Evolutionary conservation across 1,140 invertebrate genomes (phyloP).

Genomic region (Tetramorium parvispinum): DNA sequence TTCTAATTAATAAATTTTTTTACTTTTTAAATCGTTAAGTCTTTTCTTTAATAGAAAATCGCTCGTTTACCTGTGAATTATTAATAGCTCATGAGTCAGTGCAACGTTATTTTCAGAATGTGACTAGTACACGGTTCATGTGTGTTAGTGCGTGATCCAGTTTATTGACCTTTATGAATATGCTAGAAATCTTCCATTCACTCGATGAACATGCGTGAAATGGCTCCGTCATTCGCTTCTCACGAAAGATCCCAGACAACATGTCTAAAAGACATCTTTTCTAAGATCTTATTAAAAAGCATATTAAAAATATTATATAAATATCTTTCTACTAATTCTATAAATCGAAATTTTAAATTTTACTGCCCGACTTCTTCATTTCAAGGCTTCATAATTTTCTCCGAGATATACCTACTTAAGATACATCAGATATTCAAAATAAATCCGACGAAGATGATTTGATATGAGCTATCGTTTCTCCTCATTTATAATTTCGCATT

Average conservation of each 20-base stretch:
- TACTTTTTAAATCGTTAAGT: background rate
- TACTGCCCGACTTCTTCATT: background rate
- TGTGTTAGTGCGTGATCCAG: constrained; percentile 33
- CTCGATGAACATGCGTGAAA: constrained; percentile 5
- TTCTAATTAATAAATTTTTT: no score
- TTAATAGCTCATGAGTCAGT: background rate
- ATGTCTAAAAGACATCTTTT: background rate
- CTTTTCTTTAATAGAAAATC: background rate
- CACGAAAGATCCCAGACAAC: background rate
- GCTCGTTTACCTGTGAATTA: background rate
- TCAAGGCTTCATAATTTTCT: background rate
- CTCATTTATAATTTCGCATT: background rate
- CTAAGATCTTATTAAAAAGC: background rate
- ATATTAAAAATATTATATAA: background rate
- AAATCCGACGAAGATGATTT: background rate
- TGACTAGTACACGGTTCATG: background rate
- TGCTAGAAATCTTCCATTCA: constrained; percentile 48
- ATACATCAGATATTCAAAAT: background rate
- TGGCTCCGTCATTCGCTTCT: background rate
- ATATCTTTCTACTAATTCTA: background rate
- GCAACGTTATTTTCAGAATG: constrained; percentile 7
- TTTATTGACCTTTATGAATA: constrained; percentile 52
- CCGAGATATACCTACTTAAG: background rate
- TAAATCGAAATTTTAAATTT: background rate
- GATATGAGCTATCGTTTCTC: background rate